Base-by-base conservation (phyloP, 2,797 vertebrate genomes). In the Characodon lateralis region DNA sequence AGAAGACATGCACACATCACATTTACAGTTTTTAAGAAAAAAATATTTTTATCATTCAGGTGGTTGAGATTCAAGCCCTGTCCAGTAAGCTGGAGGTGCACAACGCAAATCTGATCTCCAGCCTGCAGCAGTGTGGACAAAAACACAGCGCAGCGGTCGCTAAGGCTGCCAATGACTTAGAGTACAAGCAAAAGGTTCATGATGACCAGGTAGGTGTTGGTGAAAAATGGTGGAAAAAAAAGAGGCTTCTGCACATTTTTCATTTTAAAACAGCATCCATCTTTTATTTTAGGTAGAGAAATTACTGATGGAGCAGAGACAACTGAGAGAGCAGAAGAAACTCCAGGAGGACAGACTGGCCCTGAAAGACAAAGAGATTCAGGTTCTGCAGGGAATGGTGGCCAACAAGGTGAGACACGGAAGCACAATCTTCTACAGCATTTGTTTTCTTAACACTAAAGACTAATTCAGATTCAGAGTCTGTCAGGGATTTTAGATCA, bases 71-170 rank as follows among this genome's bases (percentile, higher is more conserved):
- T 81, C 94, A 95, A 63, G 56, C 26, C 7, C 39, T 66, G 74
- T 95, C 94, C 83, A 95, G 94, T 76, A 72, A 61, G 1, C 77
- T 95, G 83, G 92, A 95, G 51, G 94, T 94, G n/a, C 72, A 90
- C 39, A 95, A 91, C 78, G 13, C 3, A 0, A 76, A 86, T 3
- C 22, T 94, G 55, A 84, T 39, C 13, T n/a, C 84, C 0, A 90
- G 94, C 4, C 77, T 92, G 72, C 66, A 88, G 78, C 74, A 86
- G 76, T 95, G 95, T 70, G 73, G 75, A 22, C 56, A 4, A 1
- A 87, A 0, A 10, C 78, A 22, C 20, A 78, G 31, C 0, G 81
- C 87, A 14, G 48, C 71, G 0, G 16, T 43, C 0, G 48, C 76
- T 0, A 76, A 91, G 16, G 59, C 76, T 0, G 50, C 59, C 76